phyloP scores from a whole-genome alignment of 2,888 invertebrate genomes.

The Rotaria magnacalcarata region DNA sequence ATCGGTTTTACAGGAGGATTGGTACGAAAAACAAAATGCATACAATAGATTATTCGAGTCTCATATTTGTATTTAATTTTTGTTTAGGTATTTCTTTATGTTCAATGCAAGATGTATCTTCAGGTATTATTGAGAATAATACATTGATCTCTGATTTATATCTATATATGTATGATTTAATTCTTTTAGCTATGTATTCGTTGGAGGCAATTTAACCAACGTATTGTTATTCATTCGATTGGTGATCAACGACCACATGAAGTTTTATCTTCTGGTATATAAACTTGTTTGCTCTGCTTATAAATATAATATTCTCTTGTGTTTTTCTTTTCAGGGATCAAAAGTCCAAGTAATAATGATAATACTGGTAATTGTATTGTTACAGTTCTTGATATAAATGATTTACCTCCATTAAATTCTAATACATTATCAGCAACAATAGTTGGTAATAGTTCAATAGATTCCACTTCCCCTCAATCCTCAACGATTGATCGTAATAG shows the following conservation, averaged over 20 bases:
- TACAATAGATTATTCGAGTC: too few species aligned
- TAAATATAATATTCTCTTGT: too few species aligned
- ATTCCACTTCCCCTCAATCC: not conserved
- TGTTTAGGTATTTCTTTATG: constrained; percentile 81
- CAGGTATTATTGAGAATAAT: constrained; percentile 58
- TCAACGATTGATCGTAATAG: not conserved
- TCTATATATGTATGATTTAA: too few species aligned
- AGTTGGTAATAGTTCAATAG: not conserved
- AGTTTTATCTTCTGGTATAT: not conserved
- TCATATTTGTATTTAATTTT: not conserved
- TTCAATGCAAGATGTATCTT: constrained; percentile 86
- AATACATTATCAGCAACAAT: not conserved
- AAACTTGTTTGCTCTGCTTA: not conserved
- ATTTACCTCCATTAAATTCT: constrained; percentile 29
- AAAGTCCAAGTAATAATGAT: not conserved
- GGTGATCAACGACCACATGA: not conserved
- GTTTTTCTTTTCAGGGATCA: not conserved
- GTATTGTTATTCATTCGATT: constrained; percentile 74
- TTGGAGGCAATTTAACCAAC: constrained; percentile 91
- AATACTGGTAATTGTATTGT: not conserved
- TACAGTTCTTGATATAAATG: constrained; percentile 20
- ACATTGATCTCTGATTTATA: too few species aligned
- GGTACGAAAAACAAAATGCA: not conserved
- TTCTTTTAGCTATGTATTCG: constrained; percentile 69
- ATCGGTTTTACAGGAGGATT: constrained; percentile 91